Evolutionary conservation across 2,888 invertebrate species (phyloP), one percentile per base, ranked within the genome.

Genomic region (Pseudanteris insignis): DNA sequence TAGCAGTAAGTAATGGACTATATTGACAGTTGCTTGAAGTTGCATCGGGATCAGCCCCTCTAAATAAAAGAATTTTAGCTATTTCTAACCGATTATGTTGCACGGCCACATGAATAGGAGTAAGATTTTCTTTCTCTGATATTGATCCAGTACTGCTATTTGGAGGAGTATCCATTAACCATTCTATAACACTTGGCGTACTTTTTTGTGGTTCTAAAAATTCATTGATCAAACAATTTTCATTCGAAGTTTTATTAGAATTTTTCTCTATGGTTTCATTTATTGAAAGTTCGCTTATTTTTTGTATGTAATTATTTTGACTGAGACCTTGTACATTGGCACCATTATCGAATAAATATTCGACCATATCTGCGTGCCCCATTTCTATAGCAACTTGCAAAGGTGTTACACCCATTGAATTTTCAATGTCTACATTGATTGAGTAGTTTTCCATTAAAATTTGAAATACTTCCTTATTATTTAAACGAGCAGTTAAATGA

Each of bases 401-500:
- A 1, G 58, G 24, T 0, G 50, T 50, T 5, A 14, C 0, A 2
- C 50, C 50, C 9, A 4, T 4, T 2, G 2, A 0, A 11, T 44
- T 29, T 13, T 58, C 58, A 1, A 51, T 40, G 30, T 58, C 46
- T 1, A 46, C 29, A 24, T 58, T 58, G 14, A 50, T 15, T 0
- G 26, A 21, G 10, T 51, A 51, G n/a, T 33, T 58, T 2, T 50
- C 34, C 1, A 58, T 5, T 2, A 58, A 11, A 2, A 44, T 51
- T 33, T 38, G 21, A 3, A 58, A 13, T 0, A 43, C 28, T 4
- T 58, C 50, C 18, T 58, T 44, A 10, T 40, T 38, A 12, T 50
- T 46, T 1, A 51, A 28, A 9, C 51, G 50, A 10, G 40, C 32
- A 2, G 58, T 50, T 1, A 46, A 13, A 26, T 44, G 50, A 0